These are phyloP conservation scores for Limnothrissa miodon DNA, from an alignment of 2,113 vertebrate genomes.

Conservation along the genomic window DNA sequence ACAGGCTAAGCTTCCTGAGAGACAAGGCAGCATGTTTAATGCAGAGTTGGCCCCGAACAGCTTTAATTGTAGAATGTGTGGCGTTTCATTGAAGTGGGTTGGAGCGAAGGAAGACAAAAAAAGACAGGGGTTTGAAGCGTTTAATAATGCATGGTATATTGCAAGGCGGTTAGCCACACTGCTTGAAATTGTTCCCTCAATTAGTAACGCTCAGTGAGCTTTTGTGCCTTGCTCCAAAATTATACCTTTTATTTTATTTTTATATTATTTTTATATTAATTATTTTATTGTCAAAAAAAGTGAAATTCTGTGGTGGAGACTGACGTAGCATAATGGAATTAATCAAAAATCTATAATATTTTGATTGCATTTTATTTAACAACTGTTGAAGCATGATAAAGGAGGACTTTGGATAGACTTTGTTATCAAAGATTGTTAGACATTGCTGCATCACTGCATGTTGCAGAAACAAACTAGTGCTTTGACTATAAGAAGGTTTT, in stretches of 20 bases:
- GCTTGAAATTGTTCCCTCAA: neutral
- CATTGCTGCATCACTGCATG: too few relatives aligned
- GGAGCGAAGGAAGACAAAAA: constrained; percentile 7
- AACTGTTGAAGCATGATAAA: too few relatives aligned
- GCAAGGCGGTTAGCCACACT: neutral
- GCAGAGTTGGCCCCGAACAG: neutral
- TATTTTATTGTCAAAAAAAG: neutral
- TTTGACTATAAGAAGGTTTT: too few relatives aligned
- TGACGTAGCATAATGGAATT: too few relatives aligned
- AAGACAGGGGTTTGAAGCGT: neutral
- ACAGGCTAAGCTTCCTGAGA: neutral
- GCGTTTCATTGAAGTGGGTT: neutral
- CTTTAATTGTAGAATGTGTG: neutral
- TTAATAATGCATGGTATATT: neutral
- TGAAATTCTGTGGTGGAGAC: neutral
- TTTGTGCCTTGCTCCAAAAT: neutral
- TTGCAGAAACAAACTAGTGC: too few relatives aligned
- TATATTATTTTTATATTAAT: neutral
- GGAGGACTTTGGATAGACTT: too few relatives aligned
- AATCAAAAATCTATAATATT: too few relatives aligned
- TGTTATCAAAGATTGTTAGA: too few relatives aligned
- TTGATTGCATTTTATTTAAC: too few relatives aligned
- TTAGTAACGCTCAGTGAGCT: neutral
- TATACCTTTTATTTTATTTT: neutral
- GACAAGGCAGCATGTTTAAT: neutral